Evolutionary conservation across 2,797 vertebrate species (phyloP), one percentile per base, ranked within the genome.

Genomic region (Sciaenops ocellatus): DNA sequence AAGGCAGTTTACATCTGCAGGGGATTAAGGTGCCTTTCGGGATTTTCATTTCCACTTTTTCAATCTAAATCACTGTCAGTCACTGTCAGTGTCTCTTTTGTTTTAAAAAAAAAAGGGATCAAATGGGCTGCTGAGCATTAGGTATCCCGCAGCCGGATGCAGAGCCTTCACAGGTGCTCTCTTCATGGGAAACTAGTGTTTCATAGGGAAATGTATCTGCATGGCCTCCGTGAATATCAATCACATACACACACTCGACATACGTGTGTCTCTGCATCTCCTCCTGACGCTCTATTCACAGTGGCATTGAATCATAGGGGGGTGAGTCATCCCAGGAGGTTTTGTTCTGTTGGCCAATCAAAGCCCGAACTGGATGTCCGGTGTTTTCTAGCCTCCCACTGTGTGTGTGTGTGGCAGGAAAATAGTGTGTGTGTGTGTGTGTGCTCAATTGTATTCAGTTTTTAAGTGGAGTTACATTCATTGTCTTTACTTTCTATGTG

Each of bases 281-380:
- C 71, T 65, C 42, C 70, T 69, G 76, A 84, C 89, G 85, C 81
- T 85, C 78, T 82, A 83, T 92, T 93, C 88, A 88, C 63, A 55
- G 66, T 46, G 65, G 79, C 78, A 62, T 87, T 92, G 87, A 90
- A 87, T 91, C 80, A 87, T 66, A 77, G 80, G 80, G 34, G 65
- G 78, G 87, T 92, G 93, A 94, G 75, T 94, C 93, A 93, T 87
- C 83, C 28, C 57, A 6, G 1, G 66, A 76, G 80, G 78, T 77
- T 92, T 91, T 90, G 91, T 90, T 82, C 64, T 61, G 46, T 12
- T 80, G 83, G 48, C 85, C 89, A 87, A 87, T 91, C 80, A 87
- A 81, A 92, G 84, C 20, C 2, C 46, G 61, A 46, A 75, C 87
- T 89, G 84, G 74, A 83, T 57, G 79, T 87, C 85, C 78, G 69